Evolutionary conservation across 2,888 invertebrate species (phyloP).

Genomic region (Phortica okadai): DNA sequence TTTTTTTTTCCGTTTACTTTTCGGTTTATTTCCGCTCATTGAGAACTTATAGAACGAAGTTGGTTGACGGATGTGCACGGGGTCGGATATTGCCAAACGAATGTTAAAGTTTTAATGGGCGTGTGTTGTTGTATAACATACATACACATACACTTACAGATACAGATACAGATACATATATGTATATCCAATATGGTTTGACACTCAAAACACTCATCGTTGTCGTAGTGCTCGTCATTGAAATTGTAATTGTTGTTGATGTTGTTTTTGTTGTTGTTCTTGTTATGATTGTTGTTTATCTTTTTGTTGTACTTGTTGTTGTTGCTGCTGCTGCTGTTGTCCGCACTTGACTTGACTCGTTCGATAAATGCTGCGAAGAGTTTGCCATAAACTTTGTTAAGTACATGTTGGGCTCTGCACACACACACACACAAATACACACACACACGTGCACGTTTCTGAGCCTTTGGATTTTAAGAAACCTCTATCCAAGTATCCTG

Average conservation of each 20-base stretch:
- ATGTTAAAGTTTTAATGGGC: constrained; percentile 13
- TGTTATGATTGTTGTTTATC: background rate
- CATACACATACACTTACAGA: background rate
- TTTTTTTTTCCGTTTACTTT: constrained; percentile 18
- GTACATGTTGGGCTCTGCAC: background rate
- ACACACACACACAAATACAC: background rate
- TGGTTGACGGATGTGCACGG: background rate
- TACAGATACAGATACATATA: background rate
- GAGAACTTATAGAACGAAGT: background rate
- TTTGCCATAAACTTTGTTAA: constrained; percentile 13
- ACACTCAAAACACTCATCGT: background rate
- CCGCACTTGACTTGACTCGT: background rate
- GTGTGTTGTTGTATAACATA: background rate
- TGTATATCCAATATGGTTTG: background rate
- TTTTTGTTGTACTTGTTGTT: constrained; percentile 10
- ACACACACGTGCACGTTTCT: no score
- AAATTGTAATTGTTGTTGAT: constrained; percentile 9
- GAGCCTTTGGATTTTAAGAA: no score
- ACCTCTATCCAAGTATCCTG: background rate
- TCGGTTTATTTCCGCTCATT: constrained; percentile 18
- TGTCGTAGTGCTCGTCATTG: constrained; percentile 5
- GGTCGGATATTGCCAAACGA: background rate
- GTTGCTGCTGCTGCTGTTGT: background rate
- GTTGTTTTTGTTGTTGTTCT: background rate
- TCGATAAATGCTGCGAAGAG: background rate